Percentiles rank a stretch among this genome's conserved stretches.
Conservation (phyloP, 2,113 vertebrate genomes). For the Poecile atricapillus region DNA sequence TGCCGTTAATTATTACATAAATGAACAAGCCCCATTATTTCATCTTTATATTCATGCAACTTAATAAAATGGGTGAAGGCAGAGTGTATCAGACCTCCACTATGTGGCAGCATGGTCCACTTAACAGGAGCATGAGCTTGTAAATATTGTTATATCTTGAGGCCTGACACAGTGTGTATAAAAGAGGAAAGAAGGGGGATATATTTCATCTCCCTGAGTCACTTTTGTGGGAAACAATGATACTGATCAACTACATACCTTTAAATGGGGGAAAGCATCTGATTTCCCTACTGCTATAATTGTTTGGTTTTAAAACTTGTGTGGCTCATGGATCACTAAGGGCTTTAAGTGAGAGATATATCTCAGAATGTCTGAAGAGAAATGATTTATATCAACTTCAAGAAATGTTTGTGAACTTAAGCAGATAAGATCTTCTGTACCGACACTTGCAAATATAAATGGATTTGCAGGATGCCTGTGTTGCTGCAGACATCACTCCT, state of each 20-base stretch:
- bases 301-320: neutral
- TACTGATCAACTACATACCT: neutral
- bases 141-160: neutral
- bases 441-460: neutral
- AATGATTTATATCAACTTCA: neutral
- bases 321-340: neutral
- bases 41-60: slow-evolving; percentile 52
- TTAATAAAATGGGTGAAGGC: neutral
- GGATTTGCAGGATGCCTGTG: neutral
- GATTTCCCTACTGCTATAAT: neutral
- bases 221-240: neutral
- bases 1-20: slow-evolving; percentile 78
- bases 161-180: neutral
- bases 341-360: neutral
- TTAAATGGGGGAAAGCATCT: neutral
- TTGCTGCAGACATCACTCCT: neutral
- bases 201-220: slow-evolving; percentile 10
- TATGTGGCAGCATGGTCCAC: slow-evolving; percentile 88
- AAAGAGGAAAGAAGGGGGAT: neutral
- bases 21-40: slow-evolving; percentile 73
- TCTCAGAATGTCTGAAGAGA: neutral
- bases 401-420: neutral
- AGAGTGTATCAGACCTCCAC: slow-evolving; percentile 69
- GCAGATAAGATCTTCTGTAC: neutral
- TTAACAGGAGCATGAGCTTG: slow-evolving; percentile 53